Evolutionary conservation across 2,888 invertebrate genomes (phyloP), one percentile per base, ranked within the genome.

Genomic region (Icerya purchasi): DNA sequence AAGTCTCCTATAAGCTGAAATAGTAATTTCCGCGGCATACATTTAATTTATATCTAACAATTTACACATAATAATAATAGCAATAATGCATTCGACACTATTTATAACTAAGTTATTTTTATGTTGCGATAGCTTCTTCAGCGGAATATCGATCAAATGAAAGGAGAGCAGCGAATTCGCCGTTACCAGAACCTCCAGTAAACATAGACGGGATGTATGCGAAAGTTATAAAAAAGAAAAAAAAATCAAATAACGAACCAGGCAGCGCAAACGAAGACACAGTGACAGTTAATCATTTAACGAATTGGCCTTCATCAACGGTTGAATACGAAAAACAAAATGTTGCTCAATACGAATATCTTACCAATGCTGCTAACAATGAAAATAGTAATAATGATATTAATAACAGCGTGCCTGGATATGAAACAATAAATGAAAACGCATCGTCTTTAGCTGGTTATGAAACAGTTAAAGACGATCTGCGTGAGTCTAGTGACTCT

Each of bases 131-230:
- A n/a, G n/a, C n/a, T n/a, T n/a, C n/a, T n/a, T n/a, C n/a, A n/a
- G n/a, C 36, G 36, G 36, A 36, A 36, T 14, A 14, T 36, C 5
- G 14, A 8, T 89, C 88, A 0, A 89, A 89, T 70, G 89, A 90
- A 72, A 87, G 89, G 72, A 78, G 90, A 1, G 87, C 87, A 70
- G 89, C 89, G 1, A 90, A 90, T 71, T 89, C 88, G 0, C 90
- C 89, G 0, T 71, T 89, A 24, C 89, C 89, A 3, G 88, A 88
- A 2, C 86, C 87, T 1, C 86, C 86, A 1, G 71, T 22, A 66
- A 68, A 52, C 21, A 73, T 88, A n/a, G 89, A 89, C 66, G 88
- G 87, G 67, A 85, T 90, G 82, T 90, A 90, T 70, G 89, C 89
- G 1, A 90, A 89, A 74, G 89, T 89, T 21, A 78, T 80, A 68